Base-by-base conservation (phyloP, 2,888 invertebrate genomes). In the Athrips mouffetella region DNA sequence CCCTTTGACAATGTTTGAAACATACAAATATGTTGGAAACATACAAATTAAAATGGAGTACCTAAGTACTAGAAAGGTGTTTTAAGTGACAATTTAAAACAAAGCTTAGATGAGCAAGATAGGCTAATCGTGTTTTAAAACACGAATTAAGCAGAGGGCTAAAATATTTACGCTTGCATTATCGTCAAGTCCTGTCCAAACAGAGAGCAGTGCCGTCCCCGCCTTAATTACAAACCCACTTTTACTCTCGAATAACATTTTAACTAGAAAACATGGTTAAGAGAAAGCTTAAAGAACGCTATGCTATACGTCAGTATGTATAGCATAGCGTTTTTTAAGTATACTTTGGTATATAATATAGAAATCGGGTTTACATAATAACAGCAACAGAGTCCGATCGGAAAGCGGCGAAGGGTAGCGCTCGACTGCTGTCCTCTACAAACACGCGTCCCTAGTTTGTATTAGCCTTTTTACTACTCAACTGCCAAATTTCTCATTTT, bases 161-260 rank as follows among this genome's bases (percentile, higher is more conserved):
- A 65, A 73, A 70, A 74, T 73, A 70, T 76, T 75, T 74, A 66
- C 71, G 53, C 60, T 58, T 60, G 66, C 64, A 74, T 72, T 71
- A 71, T 69, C 68, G 63, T 68, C 62, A 65, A 71, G 70, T 69
- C 74, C 73, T 74, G 51, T 64, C 58, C 69, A 79, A 80, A 77
- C 74, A 77, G 62, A 60, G 65, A 63, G 59, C 37, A 10, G 62
- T n/a, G n/a, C n/a, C 63, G 66, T 58, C 63, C 62, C 55, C 58
- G 66, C 63, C 70, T 72, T 76, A 75, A 80, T 78, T 75, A 75
- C 64, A 69, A n/a, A 67, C 59, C 61, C 55, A 58, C 57, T 60
- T 68, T 60, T 58, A 60, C 58, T 53, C 49, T 53, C 44, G 51
- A 61, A 67, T 67, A 62, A 69, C 64, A 70, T 67, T 67, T 72